A percentile compares a stretch with the other conserved stretches of the same genome.
phyloP scores from a whole-genome alignment of 2,797 vertebrate genomes.

The Anas flavirostris region DNA sequence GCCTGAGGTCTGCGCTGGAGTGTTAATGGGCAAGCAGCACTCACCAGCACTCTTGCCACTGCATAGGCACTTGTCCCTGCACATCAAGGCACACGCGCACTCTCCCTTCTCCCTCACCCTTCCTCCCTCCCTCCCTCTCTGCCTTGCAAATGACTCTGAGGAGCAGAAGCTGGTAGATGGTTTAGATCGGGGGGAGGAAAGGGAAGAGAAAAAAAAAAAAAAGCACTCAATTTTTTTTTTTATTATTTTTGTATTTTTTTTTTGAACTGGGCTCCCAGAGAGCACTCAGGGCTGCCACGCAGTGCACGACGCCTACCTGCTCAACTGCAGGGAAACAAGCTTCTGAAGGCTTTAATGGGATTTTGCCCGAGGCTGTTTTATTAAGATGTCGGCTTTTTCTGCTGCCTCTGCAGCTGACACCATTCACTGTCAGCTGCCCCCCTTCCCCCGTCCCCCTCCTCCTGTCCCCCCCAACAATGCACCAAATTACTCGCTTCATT shows the following conservation, averaged over 20 bases:
- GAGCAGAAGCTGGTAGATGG: constrained; percentile 78
- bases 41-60: constrained; percentile 68
- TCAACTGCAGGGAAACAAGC: constrained; percentile 99
- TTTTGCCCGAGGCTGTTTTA: constrained; percentile 99
- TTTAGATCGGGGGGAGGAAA: constrained; percentile 56
- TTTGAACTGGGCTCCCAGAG: constrained; percentile 85
- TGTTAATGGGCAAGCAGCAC: constrained; percentile 77
- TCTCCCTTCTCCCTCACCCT: constrained; percentile 30
- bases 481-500: constrained; percentile 88
- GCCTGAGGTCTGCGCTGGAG: constrained; percentile 72
- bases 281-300: constrained; percentile 85
- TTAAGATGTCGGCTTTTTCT: constrained; percentile 99
- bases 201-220: background rate
- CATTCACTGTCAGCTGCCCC: constrained; percentile 91
- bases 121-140: constrained; percentile 74
- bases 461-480: constrained; percentile 78
- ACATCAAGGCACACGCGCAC: constrained; percentile 78
- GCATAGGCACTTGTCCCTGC: constrained; percentile 66
- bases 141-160: constrained; percentile 87
- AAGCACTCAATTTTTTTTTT: constrained; percentile 59
- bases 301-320: constrained; percentile 89
- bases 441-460: constrained; percentile 85
- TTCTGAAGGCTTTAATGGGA: constrained; percentile 99
- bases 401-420: constrained; percentile 99
- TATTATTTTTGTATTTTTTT: constrained; percentile 46